A percentile compares a stretch with the other conserved stretches of the same genome.
Conservation (phyloP, 1,140 invertebrate genomes). For the Globodera ellingtonae region DNA sequence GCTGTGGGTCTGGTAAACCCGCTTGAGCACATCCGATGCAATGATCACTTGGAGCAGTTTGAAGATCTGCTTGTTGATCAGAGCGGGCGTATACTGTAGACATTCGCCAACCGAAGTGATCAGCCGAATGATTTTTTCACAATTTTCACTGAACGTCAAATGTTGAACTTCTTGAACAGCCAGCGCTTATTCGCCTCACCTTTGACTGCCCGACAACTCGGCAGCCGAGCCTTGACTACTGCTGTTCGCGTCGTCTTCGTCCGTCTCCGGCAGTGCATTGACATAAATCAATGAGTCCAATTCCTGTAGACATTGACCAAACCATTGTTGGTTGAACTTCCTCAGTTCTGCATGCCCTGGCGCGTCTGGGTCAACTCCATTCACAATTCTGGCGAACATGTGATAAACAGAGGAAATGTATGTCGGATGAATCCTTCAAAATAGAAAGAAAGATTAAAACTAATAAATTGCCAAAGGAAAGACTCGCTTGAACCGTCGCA, state of each 20-base stretch:
- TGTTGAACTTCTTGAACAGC: too few relatives aligned
- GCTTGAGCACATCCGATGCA: conserved; percentile 42
- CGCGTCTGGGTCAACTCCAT: conserved; percentile 4
- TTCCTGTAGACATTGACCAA: conserved; percentile 4
- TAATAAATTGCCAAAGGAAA: neutral
- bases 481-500: neutral
- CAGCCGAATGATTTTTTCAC: conserved; percentile 42
- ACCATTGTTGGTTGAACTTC: conserved; percentile 31
- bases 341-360: conserved; percentile 11
- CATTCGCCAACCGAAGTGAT: conserved; percentile 45
- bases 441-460: neutral
- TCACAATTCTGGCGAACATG: conserved; percentile 18
- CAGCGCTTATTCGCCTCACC: neutral
- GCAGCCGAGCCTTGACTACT: neutral
- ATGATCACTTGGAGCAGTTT: conserved; percentile 47
- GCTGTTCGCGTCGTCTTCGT: neutral
- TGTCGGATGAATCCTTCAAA: conserved; percentile 12
- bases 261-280: neutral
- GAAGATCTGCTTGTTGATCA: conserved; percentile 40
- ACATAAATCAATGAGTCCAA: conserved; percentile 26
- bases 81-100: conserved; percentile 43
- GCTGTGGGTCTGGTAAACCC: neutral
- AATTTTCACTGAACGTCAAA: conserved; percentile 28
- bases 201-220: neutral
- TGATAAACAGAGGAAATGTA: conserved; percentile 20